Evolutionary conservation across 1,140 invertebrate species (phyloP).

Genomic region (Drosophila triauraria): DNA sequence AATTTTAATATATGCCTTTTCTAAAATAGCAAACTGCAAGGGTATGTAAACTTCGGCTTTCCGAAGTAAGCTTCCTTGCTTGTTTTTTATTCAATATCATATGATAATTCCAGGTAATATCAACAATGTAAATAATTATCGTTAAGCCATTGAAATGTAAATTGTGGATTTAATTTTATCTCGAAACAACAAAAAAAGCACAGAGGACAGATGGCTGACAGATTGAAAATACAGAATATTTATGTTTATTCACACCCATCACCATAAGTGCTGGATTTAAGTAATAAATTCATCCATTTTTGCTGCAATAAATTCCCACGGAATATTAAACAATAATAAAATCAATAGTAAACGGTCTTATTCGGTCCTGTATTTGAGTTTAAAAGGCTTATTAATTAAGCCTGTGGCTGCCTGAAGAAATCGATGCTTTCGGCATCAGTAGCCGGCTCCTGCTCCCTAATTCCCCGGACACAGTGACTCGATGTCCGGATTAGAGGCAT

Average conservation of each 20-base stretch:
- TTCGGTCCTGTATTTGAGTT: not conserved
- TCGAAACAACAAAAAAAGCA: not conserved
- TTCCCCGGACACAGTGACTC: conserved; percentile 28
- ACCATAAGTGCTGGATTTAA: not conserved
- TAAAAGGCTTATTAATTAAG: conserved; percentile 2
- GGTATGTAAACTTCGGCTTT: no score
- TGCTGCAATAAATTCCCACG: not conserved
- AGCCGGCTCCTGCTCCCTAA: not conserved
- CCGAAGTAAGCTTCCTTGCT: no score
- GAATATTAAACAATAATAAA: not conserved
- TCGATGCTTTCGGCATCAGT: not conserved
- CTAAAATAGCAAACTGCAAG: no score
- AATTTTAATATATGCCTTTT: no score
- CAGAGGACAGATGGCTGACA: not conserved
- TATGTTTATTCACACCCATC: not conserved
- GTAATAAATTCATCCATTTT: no score
- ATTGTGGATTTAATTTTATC: not conserved
- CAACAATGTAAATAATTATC: not conserved
- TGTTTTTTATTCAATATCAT: not conserved
- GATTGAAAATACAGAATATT: not conserved
- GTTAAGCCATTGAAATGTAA: not conserved
- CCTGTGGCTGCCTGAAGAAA: not conserved
- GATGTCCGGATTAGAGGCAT: conserved; percentile 44
- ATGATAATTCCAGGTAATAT: not conserved
- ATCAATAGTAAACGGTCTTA: not conserved